Conservation (phyloP, 2,113 vertebrate species). For the Pseudorhombus dupliciocellatus region DNA sequence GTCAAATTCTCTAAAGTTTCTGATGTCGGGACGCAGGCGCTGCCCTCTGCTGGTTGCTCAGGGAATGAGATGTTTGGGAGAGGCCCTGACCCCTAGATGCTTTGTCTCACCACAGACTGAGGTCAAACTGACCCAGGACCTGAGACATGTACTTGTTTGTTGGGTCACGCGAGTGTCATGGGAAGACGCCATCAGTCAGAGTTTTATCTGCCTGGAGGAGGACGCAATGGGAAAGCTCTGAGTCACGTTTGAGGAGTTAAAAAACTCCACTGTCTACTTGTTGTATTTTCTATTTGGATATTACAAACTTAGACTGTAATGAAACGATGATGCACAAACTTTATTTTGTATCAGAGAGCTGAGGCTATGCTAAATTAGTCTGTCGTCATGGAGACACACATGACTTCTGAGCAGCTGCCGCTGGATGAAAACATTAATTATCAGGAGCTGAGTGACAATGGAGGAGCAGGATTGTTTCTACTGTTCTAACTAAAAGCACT, state of each 20-base stretch:
- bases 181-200: neutral
- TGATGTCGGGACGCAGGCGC: neutral
- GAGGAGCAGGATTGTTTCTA: too few relatives aligned
- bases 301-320: neutral
- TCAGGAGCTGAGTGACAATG: too few relatives aligned
- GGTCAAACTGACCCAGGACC: constrained; percentile 23
- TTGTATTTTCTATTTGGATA: too few relatives aligned
- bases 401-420: too few relatives aligned
- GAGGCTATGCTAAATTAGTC: too few relatives aligned
- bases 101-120: neutral
- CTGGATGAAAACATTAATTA: too few relatives aligned
- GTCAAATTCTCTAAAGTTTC: too few relatives aligned
- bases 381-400: too few relatives aligned
- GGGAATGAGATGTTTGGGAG: neutral
- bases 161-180: constrained; percentile 10
- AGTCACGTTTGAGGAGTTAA: neutral
- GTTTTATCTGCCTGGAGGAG: neutral
- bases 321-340: neutral
- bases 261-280: too few relatives aligned
- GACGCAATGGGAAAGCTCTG: neutral
- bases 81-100: constrained; percentile 10
- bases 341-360: neutral
- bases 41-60: constrained; percentile 42
- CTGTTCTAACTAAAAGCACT: too few relatives aligned
- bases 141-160: constrained; percentile 15